Evolutionary conservation across 2,113 vertebrate species (phyloP), one percentile per base, ranked within the genome.

Genomic region (Grantiella picta): DNA sequence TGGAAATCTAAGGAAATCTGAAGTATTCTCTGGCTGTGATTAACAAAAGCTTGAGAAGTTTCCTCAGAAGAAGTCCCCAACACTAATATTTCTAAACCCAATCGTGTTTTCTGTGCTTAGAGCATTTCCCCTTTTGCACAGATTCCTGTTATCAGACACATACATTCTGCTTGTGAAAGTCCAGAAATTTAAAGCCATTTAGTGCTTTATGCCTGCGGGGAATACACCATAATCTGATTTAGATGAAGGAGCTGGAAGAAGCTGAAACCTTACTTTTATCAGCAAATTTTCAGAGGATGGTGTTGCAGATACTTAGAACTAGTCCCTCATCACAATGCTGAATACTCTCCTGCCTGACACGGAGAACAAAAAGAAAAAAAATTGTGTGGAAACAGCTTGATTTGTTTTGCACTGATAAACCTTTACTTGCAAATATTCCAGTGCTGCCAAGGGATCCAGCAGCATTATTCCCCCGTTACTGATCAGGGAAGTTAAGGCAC

Each of bases 391-490:
- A 92, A 69, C 4, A 57, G 6, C 45, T 49, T 40, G 12, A 45
- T 72, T 18, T 42, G 17, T 54, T 92, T 89, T 59, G 54, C 23
- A 44, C 13, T 31, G 17, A 50, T 50, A 89, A 86, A 54, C 7
- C 5, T 78, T 70, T 78, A 42, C 68, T 72, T 86, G 36, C 22
- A 69, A 77, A 76, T 70, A 50, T 81, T 80, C 17, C 19, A 49
- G 45, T 40, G 7, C 18, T 80, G 45, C 24, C 53, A 61, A 86
- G 13, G 22, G 11, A 64, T 75, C 53, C 0, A 0, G 31, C 15
- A 25, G 31, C 24, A 35, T 50, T 71, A 70, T 81, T 82, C 2
- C 36, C 19, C 52, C 5, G 1, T 47, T 79, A 45, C 6, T 42
- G 25, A 80, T 49, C 11, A 29, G 23, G 27, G 24, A 82, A 81